These are phyloP conservation scores for Amphiprion percula DNA, from an alignment of 2,113 vertebrate species.

Conservation along the genomic window DNA sequence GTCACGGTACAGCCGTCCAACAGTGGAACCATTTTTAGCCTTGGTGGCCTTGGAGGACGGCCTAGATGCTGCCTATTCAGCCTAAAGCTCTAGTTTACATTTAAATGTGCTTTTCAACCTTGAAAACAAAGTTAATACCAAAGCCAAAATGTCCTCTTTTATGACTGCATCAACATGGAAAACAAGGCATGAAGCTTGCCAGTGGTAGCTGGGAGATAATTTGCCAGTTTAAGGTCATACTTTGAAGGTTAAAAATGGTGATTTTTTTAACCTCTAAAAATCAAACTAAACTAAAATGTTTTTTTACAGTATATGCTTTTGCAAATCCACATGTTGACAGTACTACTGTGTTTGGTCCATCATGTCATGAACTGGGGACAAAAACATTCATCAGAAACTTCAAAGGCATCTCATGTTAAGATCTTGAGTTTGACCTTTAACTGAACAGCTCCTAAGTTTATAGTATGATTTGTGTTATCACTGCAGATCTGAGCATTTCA, in stretches of 20 bases:
- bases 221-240: background rate
- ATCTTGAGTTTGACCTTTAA: no score
- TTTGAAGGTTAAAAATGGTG: background rate
- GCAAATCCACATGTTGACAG: no score
- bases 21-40: background rate
- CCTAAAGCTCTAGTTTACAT: slow-evolving; percentile 2
- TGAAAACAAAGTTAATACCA: slow-evolving; percentile 41
- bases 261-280: background rate
- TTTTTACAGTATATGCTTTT: background rate
- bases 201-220: background rate
- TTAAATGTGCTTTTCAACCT: slow-evolving; percentile 25
- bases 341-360: background rate
- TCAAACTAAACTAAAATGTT: background rate
- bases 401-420: no score
- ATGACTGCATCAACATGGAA: background rate
- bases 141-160: slow-evolving; percentile 9
- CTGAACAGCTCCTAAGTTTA: no score
- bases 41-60: no score
- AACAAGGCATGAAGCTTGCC: background rate
- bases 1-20: background rate
- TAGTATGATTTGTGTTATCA: no score
- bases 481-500: no score
- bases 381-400: no score
- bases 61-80: background rate
- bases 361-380: no score